These are phyloP conservation scores for Podiceps cristatus DNA, from an alignment of 2,113 vertebrate species.

Conservation along the genomic window DNA sequence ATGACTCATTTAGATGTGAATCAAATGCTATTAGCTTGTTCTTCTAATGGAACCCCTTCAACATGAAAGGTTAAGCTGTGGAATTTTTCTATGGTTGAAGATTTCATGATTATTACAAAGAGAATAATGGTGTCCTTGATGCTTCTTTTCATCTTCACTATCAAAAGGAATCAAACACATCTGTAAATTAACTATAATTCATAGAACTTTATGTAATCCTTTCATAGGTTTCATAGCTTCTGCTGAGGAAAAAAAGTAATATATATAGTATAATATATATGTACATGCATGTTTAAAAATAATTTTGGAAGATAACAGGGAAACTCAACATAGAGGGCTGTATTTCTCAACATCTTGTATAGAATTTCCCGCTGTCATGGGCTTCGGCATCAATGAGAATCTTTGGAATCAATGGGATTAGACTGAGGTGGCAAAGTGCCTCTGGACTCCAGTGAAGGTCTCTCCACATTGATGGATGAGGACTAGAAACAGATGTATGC, in stretches of 20 bases:
- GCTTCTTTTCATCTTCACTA: constrained; percentile 59
- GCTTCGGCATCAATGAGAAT: not conserved
- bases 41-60: constrained; percentile 25
- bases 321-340: not conserved
- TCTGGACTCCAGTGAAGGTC: not conserved
- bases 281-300: constrained; percentile 40
- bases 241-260: not conserved
- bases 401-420: not conserved
- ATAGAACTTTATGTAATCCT: constrained; percentile 17
- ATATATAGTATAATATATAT: not conserved
- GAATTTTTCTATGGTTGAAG: constrained; percentile 29
- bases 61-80: constrained; percentile 17
- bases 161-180: constrained; percentile 34
- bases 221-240: constrained; percentile 25
- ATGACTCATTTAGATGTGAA: constrained; percentile 9
- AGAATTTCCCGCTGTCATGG: constrained; percentile 19
- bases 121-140: constrained; percentile 52
- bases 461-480: not conserved
- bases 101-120: constrained; percentile 4
- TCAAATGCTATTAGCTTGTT: constrained; percentile 10
- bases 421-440: not conserved
- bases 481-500: not conserved
- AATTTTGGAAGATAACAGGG: constrained; percentile 13
- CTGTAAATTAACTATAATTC: constrained; percentile 65
- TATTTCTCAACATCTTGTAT: not conserved